Evolutionary conservation across 1,140 invertebrate species (phyloP), one percentile per base, ranked within the genome.

Genomic region (Anastrepha obliqua): DNA sequence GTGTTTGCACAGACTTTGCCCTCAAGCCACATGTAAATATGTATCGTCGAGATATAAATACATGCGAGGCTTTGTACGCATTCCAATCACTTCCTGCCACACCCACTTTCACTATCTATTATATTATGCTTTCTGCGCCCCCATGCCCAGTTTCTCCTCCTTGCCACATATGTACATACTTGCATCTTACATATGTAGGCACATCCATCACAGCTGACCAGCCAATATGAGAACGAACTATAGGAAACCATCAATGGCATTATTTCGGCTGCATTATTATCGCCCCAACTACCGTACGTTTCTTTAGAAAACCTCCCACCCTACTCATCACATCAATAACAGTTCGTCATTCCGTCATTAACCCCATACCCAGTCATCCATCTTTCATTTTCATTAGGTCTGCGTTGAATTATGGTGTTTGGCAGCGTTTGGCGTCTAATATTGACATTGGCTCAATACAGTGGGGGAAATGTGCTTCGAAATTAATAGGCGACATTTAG

Each of bases 401-500:
- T 81, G 47, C 51, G 7, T 20, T 81, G 85, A 62, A 59, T 62
- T n/a, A 86, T 59, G 29, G 39, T 44, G 51, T 65, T 86, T 44
- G 42, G 51, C 55, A 85, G 67, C 29, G 67, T 74, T 74, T 39
- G 81, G 20, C 81, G 15, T 55, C 51, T 20, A 89, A 92, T 92
- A 92, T 91, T 92, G 91, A 92, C 91, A 92, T 90, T 91, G 90
- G 90, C 91, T 92, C 91, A 91, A 90, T 92, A 1, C 67, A 17
- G 13, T 70, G 11, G 91, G 90, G 91, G 91, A 92, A 92, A 92
- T 92, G 90, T 89, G 15, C 90, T 90, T 91, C 90, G 90, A 92
- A 92, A 92, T 92, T 92, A 92, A 92, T 92, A 91, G 91, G 89
- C 91, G 90, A 91, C 90, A 92, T 92, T 92, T 91, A 90, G 91